A percentile compares a stretch with the other conserved stretches of the same genome.
These are phyloP conservation scores for Petrolisthes manimaculis DNA, from an alignment of 2,888 invertebrate species.

Conservation along the genomic window DNA sequence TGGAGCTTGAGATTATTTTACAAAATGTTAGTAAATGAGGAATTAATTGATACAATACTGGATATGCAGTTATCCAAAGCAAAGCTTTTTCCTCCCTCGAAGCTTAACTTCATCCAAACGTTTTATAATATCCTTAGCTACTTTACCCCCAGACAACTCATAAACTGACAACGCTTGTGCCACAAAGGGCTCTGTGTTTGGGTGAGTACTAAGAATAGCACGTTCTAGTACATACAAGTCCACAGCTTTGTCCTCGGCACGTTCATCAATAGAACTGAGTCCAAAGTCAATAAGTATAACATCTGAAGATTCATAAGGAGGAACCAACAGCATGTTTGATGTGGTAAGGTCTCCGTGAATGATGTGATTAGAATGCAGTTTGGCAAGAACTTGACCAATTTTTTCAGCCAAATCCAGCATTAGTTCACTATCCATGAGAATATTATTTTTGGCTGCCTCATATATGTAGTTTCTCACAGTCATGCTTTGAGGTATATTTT, in stretches of 20 bases:
- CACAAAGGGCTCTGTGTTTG: constrained; percentile 81
- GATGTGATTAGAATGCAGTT: constrained; percentile 86
- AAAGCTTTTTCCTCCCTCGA: constrained; percentile 84
- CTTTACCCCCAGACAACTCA: constrained; percentile 74
- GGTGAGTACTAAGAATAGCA: constrained; percentile 91
- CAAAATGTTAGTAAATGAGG: too few species aligned
- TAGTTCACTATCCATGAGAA: constrained; percentile 68
- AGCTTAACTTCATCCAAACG: constrained; percentile 93
- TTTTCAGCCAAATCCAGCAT: constrained; percentile 73
- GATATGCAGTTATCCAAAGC: constrained; percentile 50
- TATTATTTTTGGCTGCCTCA: constrained; percentile 63
- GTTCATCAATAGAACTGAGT: constrained; percentile 81
- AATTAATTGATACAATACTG: too few species aligned
- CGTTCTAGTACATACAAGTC: constrained; percentile 97
- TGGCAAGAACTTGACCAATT: constrained; percentile 82
- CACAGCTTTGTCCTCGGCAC: constrained; percentile 94
- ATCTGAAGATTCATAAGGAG: constrained; percentile 71
- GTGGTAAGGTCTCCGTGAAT: constrained; percentile 98
- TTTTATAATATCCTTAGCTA: constrained; percentile 77
- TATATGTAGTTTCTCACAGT: constrained; percentile 65
- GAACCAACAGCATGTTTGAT: constrained; percentile 86
- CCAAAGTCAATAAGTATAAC: constrained; percentile 96
- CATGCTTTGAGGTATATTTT: constrained; percentile 75
- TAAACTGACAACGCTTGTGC: constrained; percentile 79
- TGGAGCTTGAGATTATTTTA: too few species aligned